A percentile compares a stretch with the other conserved stretches of the same genome.
These are phyloP conservation scores for Herpailurus yagouaroundi DNA, from an alignment of 2,113 vertebrate genomes.

Conservation along the genomic window DNA sequence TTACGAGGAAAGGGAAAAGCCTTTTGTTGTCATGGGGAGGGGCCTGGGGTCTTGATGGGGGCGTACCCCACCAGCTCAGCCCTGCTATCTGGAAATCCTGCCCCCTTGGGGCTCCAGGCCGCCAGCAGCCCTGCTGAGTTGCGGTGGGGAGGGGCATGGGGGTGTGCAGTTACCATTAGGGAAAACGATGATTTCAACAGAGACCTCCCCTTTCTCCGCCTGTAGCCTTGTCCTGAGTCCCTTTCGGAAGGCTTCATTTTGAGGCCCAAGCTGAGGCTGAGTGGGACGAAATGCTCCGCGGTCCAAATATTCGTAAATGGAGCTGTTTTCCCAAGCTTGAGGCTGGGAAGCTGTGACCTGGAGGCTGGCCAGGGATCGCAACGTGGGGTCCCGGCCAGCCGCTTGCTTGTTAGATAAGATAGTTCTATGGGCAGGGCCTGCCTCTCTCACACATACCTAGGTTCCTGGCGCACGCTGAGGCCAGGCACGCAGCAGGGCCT, in stretches of 20 bases:
- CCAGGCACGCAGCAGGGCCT: background rate
- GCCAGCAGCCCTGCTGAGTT: slow-evolving; percentile 11
- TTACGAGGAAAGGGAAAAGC: background rate
- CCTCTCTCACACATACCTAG: background rate
- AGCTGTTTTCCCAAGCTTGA: slow-evolving; percentile 73
- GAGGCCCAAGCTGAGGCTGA: slow-evolving; percentile 68
- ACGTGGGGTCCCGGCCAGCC: background rate
- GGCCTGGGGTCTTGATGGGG: background rate
- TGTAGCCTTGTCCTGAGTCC: slow-evolving; percentile 12
- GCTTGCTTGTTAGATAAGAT: background rate
- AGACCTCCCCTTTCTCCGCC: background rate
- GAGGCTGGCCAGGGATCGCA: background rate
- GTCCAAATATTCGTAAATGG: slow-evolving; percentile 83
- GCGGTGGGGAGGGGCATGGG: background rate
- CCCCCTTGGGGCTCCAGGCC: slow-evolving; percentile 59
- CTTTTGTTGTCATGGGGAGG: background rate
- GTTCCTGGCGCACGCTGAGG: background rate
- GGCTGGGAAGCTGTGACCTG: background rate
- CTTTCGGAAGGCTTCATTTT: slow-evolving; percentile 68
- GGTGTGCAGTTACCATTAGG: slow-evolving; percentile 67
- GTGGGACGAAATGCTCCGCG: slow-evolving; percentile 62
- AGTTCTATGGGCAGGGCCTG: background rate
- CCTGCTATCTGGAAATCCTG: slow-evolving; percentile 37
- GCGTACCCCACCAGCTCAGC: background rate
- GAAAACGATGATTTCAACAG: slow-evolving; percentile 71